Evolutionary conservation across 2,797 vertebrate genomes (phyloP), one percentile per base, ranked within the genome.

Genomic region (Phoeniculus purpureus): DNA sequence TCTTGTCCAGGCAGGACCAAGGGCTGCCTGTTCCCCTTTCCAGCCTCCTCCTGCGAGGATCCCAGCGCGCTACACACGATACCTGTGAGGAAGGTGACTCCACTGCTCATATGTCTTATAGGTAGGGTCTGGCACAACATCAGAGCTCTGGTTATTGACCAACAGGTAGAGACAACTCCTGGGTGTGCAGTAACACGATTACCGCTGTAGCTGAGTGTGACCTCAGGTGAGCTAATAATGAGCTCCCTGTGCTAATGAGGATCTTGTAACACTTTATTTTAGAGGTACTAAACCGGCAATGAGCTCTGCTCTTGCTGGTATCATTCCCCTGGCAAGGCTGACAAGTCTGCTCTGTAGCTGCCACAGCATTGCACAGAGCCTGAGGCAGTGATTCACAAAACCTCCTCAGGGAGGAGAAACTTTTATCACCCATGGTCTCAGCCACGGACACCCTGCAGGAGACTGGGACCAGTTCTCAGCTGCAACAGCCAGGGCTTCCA

Each of bases 391-490:
- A 14, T 80, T 73, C 65, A 9, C 43, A 54, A n/a, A 82, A 26
- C 10, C 14, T 10, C 15, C 73, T 65, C 27, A 34, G 37, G 48
- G 76, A 70, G 55, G 34, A 89, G 59, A 40, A 56, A 11, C 47
- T n/a, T 61, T 50, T 5, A 4, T 48, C 19, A 4, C 2, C 14
- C 7, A 4, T 27, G 29, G 29, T 56, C 22, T 64, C 47, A 71
- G 70, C 56, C 16, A 6, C 12, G 12, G 45, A 5, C 29, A 25
- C 7, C 37, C 45, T 47, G 62, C 0, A 0, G 18, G 50, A 8
- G 59, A 29, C 50, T 2, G 21, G 50, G 47, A 51, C 59, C 23
- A 61, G 10, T 65, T 55, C 45, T 52, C 76, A 65, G 51, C 29
- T 2, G 1, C 51, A 40, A 3, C 7, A 66, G 43, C 48, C 18